Base-by-base conservation (phyloP, 2,113 vertebrate genomes). In the Daboia siamensis region DNA sequence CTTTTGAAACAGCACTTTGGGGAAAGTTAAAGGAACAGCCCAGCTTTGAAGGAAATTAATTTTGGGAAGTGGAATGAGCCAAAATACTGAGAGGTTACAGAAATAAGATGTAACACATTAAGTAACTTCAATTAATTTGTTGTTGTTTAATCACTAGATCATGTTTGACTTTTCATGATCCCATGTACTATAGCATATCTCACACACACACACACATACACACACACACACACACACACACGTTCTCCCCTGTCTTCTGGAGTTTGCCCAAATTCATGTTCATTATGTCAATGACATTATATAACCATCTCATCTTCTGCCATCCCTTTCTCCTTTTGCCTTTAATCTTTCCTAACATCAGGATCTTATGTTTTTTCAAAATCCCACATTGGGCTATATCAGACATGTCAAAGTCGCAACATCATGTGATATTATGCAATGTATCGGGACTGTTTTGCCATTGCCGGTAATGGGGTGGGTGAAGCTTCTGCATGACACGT, bases 401-500 rank as follows among this genome's bases (percentile, higher is more conserved):
- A 51, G 8, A 51, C 48, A 8, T 51, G 8, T 51, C 48, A 51
- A 51, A 51, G 1, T 51, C 9, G 48, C 8, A 9, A 10, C 0
- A 8, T 51, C 48, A 51, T 8, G 1, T 51, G 48, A 51, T 8
- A 8, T 51, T 8, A 1, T 8, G 7, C 8, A 1, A 51, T 8
- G 8, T 51, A 51, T 10, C 48, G 8, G 48, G 48, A 51, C 48
- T 51, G 48, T 51, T 51, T 51, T 51, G 48, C 48, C 48, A 51
- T 51, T 51, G 48, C 8, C 1, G 7, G 48, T 51, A 51, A 51
- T 9, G 48, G 48, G 48, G 48, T 51, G 48, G 48, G 48, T 8
- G 8, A 0, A 1, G 48, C 48, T 51, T 51, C 8, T 1, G 8
- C 1, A 1, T 51, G 48, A 51, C 48, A 0, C 48, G 7, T 51